phyloP scores from a whole-genome alignment of 1,140 invertebrate species.

The Lepidurus arcticus region DNA sequence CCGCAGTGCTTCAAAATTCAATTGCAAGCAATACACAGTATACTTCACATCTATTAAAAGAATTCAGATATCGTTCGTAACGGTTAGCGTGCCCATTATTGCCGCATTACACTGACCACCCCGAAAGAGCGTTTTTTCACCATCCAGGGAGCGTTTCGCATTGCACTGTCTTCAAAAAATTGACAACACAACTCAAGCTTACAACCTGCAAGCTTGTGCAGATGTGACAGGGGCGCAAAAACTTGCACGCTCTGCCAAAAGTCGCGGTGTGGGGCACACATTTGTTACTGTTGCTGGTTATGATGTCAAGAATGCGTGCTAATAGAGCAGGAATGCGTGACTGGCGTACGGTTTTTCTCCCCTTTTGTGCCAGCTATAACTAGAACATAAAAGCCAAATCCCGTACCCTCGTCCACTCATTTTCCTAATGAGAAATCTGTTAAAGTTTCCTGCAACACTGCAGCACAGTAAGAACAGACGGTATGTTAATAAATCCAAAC shows the following conservation, averaged over 20 bases:
- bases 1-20: no score
- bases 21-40: no score
- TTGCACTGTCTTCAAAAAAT: background rate
- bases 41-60: no score
- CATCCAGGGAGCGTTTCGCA: background rate
- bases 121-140: background rate
- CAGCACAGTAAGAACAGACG: background rate
- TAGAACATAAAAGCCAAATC: conserved; percentile 15
- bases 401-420: background rate
- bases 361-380: background rate
- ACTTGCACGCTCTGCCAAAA: background rate
- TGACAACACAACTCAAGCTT: background rate
- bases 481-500: background rate
- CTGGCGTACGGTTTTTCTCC: background rate
- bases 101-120: background rate
- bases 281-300: background rate
- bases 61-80: background rate
- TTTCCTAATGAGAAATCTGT: background rate
- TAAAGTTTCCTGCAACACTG: background rate
- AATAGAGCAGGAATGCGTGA: conserved; percentile 15
- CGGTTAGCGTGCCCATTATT: background rate
- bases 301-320: conserved; percentile 9
- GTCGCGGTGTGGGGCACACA: background rate
- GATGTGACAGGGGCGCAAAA: background rate
- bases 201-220: background rate